A percentile compares a stretch with the other conserved stretches of the same genome.
phyloP scores from a whole-genome alignment of 1,140 invertebrate species.

The Parasteatoda tepidariorum region DNA sequence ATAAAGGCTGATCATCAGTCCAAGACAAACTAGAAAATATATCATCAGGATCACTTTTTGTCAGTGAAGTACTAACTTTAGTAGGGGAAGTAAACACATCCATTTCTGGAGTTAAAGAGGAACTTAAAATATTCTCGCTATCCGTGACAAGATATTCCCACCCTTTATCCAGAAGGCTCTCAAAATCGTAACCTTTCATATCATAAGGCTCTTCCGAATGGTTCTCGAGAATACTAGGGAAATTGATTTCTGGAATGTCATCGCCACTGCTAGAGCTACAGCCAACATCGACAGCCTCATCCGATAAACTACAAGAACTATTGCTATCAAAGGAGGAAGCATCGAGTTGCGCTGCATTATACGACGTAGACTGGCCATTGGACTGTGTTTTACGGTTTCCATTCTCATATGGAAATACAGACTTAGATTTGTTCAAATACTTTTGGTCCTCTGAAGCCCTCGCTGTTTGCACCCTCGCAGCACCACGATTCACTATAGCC shows the following conservation, averaged over 20 bases:
- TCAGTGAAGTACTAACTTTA: slow-evolving; percentile 3
- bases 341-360: not conserved
- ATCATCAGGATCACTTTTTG: slow-evolving; percentile 9
- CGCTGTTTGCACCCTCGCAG: not conserved
- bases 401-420: not conserved
- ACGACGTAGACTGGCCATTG: slow-evolving; percentile 11
- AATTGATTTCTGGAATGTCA: slow-evolving; percentile 48
- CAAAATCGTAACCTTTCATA: slow-evolving; percentile 4
- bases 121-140: slow-evolving; percentile 8
- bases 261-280: slow-evolving; percentile 44
- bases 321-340: slow-evolving; percentile 2
- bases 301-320: slow-evolving; percentile 27
- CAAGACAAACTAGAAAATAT: not conserved
- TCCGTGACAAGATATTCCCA: slow-evolving; percentile 24
- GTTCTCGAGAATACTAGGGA: slow-evolving; percentile 5
- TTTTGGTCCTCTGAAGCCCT: not conserved
- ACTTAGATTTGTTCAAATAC: slow-evolving; percentile 30
- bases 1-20: slow-evolving; percentile 11
- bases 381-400: not conserved
- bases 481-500: slow-evolving; percentile 23
- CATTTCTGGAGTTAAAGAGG: not conserved
- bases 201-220: slow-evolving; percentile 19
- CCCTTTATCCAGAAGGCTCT: not conserved
- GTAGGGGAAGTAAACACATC: slow-evolving; percentile 8
- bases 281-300: slow-evolving; percentile 26